Base-by-base conservation (phyloP, 1,140 invertebrate species). In the Drosophila guanche region DNA sequence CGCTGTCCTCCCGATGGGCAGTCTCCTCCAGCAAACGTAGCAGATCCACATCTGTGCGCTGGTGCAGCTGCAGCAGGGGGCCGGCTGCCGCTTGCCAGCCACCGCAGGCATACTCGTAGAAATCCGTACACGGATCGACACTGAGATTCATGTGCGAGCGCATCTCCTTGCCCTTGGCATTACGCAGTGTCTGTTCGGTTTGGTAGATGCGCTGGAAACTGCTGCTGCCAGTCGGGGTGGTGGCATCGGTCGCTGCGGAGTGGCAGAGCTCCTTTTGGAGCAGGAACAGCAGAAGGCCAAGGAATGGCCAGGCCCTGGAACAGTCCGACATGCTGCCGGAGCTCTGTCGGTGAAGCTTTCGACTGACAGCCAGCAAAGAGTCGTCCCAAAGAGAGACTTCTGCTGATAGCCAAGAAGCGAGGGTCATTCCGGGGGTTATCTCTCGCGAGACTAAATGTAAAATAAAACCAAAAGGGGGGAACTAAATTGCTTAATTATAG, bases 81-180 rank as follows among this genome's bases (percentile, higher is more conserved):
- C 3, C 95, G 94, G 91, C 96, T 95, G 50, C 93, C 92, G 29
- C 93, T 92, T 67, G 16, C 95, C 89, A 96, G 97, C 89, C 81
- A 20, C 90, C 90, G 25, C 90, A 91, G 12, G 90, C 89, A 56
- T 70, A 90, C 8, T 96, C 94, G 91, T 97, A 98, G 90, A 98
- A 99, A 91, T 99, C 97, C 1, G 95, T 92, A 90, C 97, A 99
- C 0, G 98, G 97, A 92, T 98, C 94, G 0, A 93, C 94, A 20
- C 89, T 92, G 0, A 85, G 91, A 81, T 98, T 96, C 94, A 98
- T 97, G 74, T 95, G 95, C 55, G 94, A 93, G 55, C 93, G 92
- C 94, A 96, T 96, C 65, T 95, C 93, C 54, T 93, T 92, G 3
- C 92, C 91, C 70, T 93, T 93, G 4, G 14, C 51, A 5, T 51